Conservation (phyloP, 1,140 invertebrate genomes). For the Phymastichus coffea region DNA sequence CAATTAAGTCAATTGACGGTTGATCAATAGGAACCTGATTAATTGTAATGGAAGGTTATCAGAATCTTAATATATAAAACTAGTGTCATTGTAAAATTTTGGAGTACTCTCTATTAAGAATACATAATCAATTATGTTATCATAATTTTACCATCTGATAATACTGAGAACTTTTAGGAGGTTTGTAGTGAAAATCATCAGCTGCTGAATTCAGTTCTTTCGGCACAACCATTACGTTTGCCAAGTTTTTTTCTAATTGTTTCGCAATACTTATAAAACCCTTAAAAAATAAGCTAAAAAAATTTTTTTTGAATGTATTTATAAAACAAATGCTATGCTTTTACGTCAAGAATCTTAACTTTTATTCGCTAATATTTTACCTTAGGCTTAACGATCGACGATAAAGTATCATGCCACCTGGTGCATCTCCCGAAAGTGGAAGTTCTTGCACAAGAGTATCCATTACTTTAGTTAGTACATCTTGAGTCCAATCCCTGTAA, state of each 20-base stretch:
- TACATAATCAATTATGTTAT: neutral
- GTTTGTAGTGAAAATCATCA: slow-evolving; percentile 63
- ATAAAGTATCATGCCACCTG: slow-evolving; percentile 89
- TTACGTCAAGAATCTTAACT: neutral
- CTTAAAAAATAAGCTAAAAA: slow-evolving; percentile 85
- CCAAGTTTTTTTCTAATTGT: slow-evolving; percentile 55
- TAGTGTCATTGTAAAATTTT: neutral
- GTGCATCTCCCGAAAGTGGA: slow-evolving; percentile 73
- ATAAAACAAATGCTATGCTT: too few species aligned
- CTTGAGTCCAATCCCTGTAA: slow-evolving; percentile 69
- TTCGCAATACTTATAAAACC: slow-evolving; percentile 75
- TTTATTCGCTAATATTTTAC: slow-evolving; percentile 37
- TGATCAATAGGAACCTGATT: slow-evolving; percentile 63
- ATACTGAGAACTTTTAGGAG: slow-evolving; percentile 74
- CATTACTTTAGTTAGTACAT: slow-evolving; percentile 67
- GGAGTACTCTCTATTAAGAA: neutral
- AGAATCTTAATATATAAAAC: too few species aligned
- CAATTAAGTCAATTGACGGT: slow-evolving; percentile 70
- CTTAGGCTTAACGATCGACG: slow-evolving; percentile 75
- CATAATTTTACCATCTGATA: slow-evolving; percentile 72
- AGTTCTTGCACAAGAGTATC: slow-evolving; percentile 73
- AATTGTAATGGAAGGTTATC: too few species aligned
- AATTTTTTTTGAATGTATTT: too few species aligned
- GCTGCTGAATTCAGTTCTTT: slow-evolving; percentile 57
- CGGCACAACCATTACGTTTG: slow-evolving; percentile 43